Base-by-base conservation (phyloP, 2,888 invertebrate species). In the Sminthurides aquaticus region DNA sequence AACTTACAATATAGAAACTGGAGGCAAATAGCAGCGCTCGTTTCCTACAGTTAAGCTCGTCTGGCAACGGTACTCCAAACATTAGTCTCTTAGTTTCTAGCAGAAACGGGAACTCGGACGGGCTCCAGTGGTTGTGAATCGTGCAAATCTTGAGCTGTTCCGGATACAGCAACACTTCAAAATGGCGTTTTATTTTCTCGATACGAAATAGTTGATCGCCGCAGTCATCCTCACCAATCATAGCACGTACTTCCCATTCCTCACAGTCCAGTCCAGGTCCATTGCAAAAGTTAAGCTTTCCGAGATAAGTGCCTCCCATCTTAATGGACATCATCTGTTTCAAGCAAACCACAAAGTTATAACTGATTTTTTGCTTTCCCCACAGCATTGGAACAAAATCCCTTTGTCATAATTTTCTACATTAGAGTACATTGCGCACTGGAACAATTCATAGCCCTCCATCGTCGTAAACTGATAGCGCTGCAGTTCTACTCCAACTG, bases 141-240 rank as follows among this genome's bases (percentile, higher is more conserved):
- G 24, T 49, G 59, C 64, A 59, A 2, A 64, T 48, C 15, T 49
- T 52, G n/a, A 59, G 20, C 26, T 59, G 64, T 25, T 64, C 64
- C 11, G 64, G 64, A 22, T 59, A 64, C 54, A 59, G 26, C 1
- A 64, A 25, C 3, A 64, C 64, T 26, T 58, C 59, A 52, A 64
- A 64, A 18, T 58, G 59, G 8, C n/a, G 26, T 20, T 64, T 64
- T 29, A n/a, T n/a, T 52, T 54, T 52, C 18, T 58, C 59, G 27
- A 59, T 55, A 2, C 64, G 58, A 24, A 55, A 59, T 2, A 55
- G 34, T 48, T 64, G 59, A 2, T 59, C 43, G 0, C 52, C 2
- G 18, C 25, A 15, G 8, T 24, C 3, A 27, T 64, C 59, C 52
- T 64, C 64, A 2, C 54, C 43, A 3, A 43, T 64, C 27, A 64